Base-by-base conservation (phyloP, 2,888 invertebrate genomes). In the Epinotia brunnichana region DNA sequence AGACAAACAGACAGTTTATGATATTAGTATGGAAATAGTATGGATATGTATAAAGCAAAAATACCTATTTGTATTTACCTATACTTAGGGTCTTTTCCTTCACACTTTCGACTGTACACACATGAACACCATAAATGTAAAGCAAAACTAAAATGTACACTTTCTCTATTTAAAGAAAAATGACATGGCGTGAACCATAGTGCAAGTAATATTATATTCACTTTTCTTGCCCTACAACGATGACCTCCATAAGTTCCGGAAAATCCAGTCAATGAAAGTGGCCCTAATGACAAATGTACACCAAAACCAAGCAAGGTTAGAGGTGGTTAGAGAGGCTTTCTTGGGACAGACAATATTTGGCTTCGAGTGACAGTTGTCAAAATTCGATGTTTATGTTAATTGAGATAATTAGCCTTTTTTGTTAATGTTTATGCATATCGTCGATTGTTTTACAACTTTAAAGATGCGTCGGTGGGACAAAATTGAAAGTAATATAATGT, bases 191-290 rank as follows among this genome's bases (percentile, higher is more conserved):
- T 60, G 39, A 64, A 39, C 66, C 54, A 66, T 56, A 66, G 66
- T 56, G 41, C 24, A 66, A 56, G 66, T 66, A 66, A 60, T 59
- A 66, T 17, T 68, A 59, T 67, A 57, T 72, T 72, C 66, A 54
- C 71, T 41, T 54, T 59, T 60, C 48, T 44, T 71, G 67, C 19
- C 71, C 57, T 13, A 69, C 41, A 61, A 56, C 21, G n/a, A 3
- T 67, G 67, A 39, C 71, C 71, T 54, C n/a, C 56, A 39, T 56
- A 35, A 24, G 48, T 56, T n/a, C 72, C 61, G 67, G 67, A 72
- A 72, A 72, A 72, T 44, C 71, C 41, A 67, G 61, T 54, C 39
- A 71, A 10, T 56, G 72, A 72, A 72, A 72, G 72, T 72, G 67
- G 72, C 60, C n/a, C 66, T 61, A 67, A 67, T 44, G 53, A 59